Percentiles rank a stretch among this genome's conserved stretches.
phyloP scores from a whole-genome alignment of 2,888 invertebrate species.

The Agrilus cyanescens region DNA sequence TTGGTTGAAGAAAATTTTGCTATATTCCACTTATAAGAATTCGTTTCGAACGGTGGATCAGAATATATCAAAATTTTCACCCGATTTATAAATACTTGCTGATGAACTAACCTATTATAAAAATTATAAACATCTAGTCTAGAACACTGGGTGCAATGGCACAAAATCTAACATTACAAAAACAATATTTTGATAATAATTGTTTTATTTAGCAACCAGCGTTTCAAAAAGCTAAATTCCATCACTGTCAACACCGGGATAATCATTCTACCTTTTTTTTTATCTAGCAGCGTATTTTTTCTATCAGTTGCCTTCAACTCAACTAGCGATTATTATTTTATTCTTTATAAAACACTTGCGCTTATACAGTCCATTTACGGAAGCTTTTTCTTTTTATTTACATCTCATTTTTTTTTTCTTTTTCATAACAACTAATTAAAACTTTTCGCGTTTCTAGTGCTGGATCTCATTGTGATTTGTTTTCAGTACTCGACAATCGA shows the following conservation, averaged over 20 bases:
- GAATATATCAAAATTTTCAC: constrained; percentile 34
- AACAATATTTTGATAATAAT: constrained; percentile 12
- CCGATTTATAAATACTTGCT: constrained; percentile 4
- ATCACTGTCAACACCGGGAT: constrained; percentile 28
- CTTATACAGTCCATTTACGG: too few species aligned
- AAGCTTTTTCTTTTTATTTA: too few species aligned
- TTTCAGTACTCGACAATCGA: too few species aligned
- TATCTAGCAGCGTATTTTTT: too few species aligned
- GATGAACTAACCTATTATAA: constrained; percentile 7
- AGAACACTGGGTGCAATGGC: constrained; percentile 35
- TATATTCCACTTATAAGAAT: constrained; percentile 25
- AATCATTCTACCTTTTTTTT: not conserved
- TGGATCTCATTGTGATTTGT: too few species aligned
- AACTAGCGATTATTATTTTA: too few species aligned
- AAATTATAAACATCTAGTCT: constrained; percentile 32
- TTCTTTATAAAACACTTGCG: too few species aligned
- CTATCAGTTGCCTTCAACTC: too few species aligned
- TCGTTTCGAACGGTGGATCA: constrained; percentile 3
- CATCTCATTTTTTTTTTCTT: too few species aligned
- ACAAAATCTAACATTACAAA: constrained; percentile 26
- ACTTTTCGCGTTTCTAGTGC: too few species aligned
- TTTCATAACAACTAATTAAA: too few species aligned
- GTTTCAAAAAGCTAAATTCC: constrained; percentile 36
- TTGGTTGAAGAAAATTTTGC: constrained; percentile 34
- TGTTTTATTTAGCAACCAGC: constrained; percentile 23